A percentile compares a stretch with the other conserved stretches of the same genome.
phyloP scores from a whole-genome alignment of 2,113 vertebrate species.

The Heptranchias perlo region DNA sequence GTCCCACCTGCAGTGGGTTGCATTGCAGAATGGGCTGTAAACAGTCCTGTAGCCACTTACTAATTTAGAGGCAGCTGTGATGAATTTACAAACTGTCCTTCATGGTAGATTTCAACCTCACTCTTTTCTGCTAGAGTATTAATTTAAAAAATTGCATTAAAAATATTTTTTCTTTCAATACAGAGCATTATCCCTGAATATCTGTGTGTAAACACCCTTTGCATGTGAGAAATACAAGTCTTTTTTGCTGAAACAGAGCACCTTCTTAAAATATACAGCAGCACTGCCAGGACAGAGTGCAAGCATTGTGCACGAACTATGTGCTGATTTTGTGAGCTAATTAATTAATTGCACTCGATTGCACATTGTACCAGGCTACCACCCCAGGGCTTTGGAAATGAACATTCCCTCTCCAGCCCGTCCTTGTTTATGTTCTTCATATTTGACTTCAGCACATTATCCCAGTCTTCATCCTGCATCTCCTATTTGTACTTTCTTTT shows the following conservation, averaged over 20 bases:
- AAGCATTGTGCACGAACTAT: not conserved
- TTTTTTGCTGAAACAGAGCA: not conserved
- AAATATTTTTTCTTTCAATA: not conserved
- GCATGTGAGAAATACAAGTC: not conserved
- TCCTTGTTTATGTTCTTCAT: not conserved
- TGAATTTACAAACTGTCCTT: not conserved
- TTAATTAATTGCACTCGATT: conserved; percentile 19
- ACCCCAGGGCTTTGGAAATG: not conserved
- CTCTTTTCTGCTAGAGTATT: not conserved
- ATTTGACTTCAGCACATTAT: not conserved
- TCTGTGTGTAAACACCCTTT: not conserved
- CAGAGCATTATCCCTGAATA: not conserved
- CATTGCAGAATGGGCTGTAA: not conserved
- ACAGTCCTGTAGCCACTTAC: not conserved
- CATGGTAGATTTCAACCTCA: not conserved
- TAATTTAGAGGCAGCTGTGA: not conserved
- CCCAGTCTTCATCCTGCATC: not conserved
- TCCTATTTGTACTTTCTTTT: not conserved
- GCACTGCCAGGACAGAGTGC: not conserved
- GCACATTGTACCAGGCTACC: not conserved
- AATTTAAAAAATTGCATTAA: not conserved
- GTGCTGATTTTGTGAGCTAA: conserved; percentile 32
- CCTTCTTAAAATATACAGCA: not conserved
- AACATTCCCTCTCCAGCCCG: not conserved
- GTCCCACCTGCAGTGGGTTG: not conserved